Evolutionary conservation across 37 sponge, comb jelly and placozoan species (phyloP).

Genomic region (Haliclona indistincta): DNA sequence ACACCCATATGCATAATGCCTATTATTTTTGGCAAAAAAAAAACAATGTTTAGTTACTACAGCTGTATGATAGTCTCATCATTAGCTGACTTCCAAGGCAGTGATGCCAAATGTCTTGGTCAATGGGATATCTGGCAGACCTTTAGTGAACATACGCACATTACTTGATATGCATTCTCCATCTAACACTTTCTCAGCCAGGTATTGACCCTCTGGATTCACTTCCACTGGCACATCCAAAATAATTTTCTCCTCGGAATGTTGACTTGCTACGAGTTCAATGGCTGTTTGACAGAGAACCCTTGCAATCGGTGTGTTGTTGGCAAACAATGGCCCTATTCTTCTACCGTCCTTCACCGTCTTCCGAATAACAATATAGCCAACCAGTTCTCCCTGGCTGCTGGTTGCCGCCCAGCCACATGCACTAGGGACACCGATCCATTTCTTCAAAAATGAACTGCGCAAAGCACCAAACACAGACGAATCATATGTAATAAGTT

Average conservation of each 20-base stretch:
- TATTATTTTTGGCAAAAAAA: too few relatives aligned
- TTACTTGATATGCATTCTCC: too few relatives aligned
- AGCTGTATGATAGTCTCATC: too few relatives aligned
- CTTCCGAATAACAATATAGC: constrained; percentile 3
- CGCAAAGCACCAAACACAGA: background rate
- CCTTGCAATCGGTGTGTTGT: constrained; percentile 11
- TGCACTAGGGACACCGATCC: background rate
- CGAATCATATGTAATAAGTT: constrained; percentile 3
- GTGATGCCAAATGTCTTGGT: background rate
- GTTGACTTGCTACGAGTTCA: background rate
- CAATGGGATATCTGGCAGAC: background rate
- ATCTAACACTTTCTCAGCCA: too few relatives aligned
- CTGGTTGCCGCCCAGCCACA: background rate
- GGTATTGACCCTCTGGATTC: too few relatives aligned
- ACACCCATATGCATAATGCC: too few relatives aligned
- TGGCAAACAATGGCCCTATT: constrained; percentile 12
- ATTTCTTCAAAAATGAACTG: background rate
- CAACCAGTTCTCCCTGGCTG: background rate
- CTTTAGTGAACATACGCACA: constrained; percentile 6
- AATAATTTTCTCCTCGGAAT: background rate
- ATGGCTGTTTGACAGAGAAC: background rate
- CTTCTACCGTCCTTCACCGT: constrained; percentile 5
- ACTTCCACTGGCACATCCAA: background rate
- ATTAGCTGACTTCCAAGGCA: background rate
- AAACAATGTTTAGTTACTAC: too few relatives aligned